Evolutionary conservation across 2,888 invertebrate species (phyloP).

Genomic region (Stenurella melanura): DNA sequence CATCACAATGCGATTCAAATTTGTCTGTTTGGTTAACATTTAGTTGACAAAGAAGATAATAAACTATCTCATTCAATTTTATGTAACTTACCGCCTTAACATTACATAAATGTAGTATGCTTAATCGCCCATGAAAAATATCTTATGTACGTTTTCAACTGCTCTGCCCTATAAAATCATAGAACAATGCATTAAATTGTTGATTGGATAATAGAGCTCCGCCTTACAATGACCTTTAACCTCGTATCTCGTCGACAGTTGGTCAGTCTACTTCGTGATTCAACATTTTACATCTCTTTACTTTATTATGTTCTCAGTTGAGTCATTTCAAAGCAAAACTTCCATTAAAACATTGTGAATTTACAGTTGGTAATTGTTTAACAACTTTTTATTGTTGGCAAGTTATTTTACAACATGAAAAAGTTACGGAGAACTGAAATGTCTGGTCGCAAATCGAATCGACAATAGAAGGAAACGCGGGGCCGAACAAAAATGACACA

Average conservation of each 20-base stretch:
- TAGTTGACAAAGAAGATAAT: not conserved
- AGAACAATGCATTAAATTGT: conserved; percentile 52
- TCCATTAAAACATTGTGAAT: conserved; percentile 15
- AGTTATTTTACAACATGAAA: conserved; percentile 17
- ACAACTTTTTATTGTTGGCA: conserved; percentile 25
- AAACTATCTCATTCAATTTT: not conserved
- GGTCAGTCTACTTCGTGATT: conserved; percentile 51
- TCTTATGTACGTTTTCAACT: conserved; percentile 37
- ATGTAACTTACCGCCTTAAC: not conserved
- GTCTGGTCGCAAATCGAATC: conserved; percentile 58
- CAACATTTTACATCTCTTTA: conserved; percentile 29
- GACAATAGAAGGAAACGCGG: conserved; percentile 62
- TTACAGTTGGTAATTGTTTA: conserved; percentile 19
- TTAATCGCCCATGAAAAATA: conserved; percentile 14
- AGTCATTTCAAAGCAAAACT: conserved; percentile 21
- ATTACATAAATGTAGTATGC: not conserved
- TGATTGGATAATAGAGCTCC: conserved; percentile 60
- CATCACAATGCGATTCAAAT: not conserved
- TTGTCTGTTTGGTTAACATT: not conserved
- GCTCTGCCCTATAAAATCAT: conserved; percentile 57
- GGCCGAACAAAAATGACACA: conserved; percentile 60
- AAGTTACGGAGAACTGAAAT: conserved; percentile 42
- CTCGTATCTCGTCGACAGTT: conserved; percentile 54
- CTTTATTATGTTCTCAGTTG: conserved; percentile 11
- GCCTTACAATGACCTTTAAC: conserved; percentile 60